Evolutionary conservation across 2,797 vertebrate species (phyloP), one percentile per base, ranked within the genome.

Genomic region (Distichodus sexfasciatus): DNA sequence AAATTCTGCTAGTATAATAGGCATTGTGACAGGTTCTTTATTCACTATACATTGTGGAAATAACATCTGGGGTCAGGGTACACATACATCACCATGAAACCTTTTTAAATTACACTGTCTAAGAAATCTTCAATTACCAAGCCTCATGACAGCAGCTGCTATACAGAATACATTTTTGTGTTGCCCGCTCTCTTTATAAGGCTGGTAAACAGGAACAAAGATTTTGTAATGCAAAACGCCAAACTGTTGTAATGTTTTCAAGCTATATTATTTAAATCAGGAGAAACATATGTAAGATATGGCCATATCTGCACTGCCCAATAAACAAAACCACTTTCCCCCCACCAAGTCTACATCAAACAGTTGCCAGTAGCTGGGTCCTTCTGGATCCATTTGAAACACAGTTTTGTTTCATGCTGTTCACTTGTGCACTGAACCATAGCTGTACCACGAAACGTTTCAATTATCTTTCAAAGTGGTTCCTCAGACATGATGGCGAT

Each of bases 391-490:
- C 29, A 47, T 72, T 76, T 75, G 76, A 80, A 82, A 83, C 77
- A 26, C n/a, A 33, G 1, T 71, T 63, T 67, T 66, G 79, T 86
- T 81, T 83, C 79, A 74, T 63, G 59, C 76, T 63, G 74, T 75
- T 87, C 73, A 76, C 66, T 66, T 62, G 78, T 70, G 71, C 82
- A 75, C 55, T 79, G 84, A 90, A 83, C 72, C 75, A 44, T 76
- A 72, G 62, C 70, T 71, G 67, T 54, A 29, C 72, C 17, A 12
- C 79, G 74, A 79, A 86, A 85, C 79, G 80, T 82, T 85, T 84
- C 68, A 82, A 82, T 85, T 86, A 82, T 84, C 81, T 81, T 73
- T 67, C 74, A 76, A 72, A 86, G 68, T 72, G 69, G 80, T 77
- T 78, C 71, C 79, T 77, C 68, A 41, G 74, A 71, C 76, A 51